Evolutionary conservation across 2,888 invertebrate genomes (phyloP).

Genomic region (Cephus pulcher): DNA sequence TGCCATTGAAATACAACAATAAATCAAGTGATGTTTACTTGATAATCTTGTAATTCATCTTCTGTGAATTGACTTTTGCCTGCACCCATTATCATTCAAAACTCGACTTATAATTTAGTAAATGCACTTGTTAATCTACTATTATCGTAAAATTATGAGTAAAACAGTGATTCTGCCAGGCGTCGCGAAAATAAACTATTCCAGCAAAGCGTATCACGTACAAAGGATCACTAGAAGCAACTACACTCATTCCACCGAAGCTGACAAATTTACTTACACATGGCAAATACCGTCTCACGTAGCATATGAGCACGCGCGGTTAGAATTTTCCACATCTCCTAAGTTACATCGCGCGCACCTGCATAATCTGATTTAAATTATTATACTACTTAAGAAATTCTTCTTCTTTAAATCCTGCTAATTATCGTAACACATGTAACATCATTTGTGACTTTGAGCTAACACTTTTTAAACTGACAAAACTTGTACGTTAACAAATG

Average conservation of each 20-base stretch:
- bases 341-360: background rate
- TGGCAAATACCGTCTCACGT: background rate
- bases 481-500: background rate
- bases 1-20: slow-evolving; percentile 9
- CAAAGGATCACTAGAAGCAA: background rate
- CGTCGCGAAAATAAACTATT: background rate
- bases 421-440: background rate
- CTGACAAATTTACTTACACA: background rate
- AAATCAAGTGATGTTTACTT: slow-evolving; percentile 69
- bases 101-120: background rate
- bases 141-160: background rate
- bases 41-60: slow-evolving; percentile 90
- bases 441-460: background rate
- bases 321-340: background rate
- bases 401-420: background rate
- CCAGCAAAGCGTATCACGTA: background rate
- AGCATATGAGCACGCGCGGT: background rate
- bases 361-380: background rate
- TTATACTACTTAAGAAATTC: background rate
- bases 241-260: background rate
- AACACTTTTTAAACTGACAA: background rate
- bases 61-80: slow-evolving; percentile 87
- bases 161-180: background rate
- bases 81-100: slow-evolving; percentile 76
- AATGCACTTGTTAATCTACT: background rate